Percentiles rank a stretch among this genome's conserved stretches.
phyloP scores from a whole-genome alignment of 1,140 invertebrate genomes.

The Caerostris darwini region DNA sequence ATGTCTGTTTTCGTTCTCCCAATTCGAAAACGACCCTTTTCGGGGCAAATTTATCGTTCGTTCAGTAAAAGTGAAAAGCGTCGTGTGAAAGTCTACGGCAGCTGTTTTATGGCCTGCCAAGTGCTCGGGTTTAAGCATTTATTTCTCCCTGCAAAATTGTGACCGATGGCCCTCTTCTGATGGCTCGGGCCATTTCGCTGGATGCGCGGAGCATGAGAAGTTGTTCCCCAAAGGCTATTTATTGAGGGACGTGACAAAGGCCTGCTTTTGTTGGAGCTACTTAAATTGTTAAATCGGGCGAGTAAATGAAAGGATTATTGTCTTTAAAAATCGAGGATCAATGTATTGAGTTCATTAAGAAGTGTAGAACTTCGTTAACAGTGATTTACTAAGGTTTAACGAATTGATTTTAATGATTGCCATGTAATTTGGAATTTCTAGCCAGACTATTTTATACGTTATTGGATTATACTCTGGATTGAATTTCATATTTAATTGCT shows the following conservation, averaged over 20 bases:
- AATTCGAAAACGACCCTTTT: background rate
- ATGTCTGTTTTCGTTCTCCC: background rate
- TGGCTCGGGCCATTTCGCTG: background rate
- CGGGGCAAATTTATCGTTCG: background rate
- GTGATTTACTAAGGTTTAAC: too few relatives aligned
- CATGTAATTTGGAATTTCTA: too few relatives aligned
- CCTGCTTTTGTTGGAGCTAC: background rate
- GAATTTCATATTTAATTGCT: too few relatives aligned
- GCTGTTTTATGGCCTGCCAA: constrained; percentile 2
- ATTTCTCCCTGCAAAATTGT: constrained; percentile 1
- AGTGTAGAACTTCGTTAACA: too few relatives aligned
- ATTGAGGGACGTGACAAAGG: background rate
- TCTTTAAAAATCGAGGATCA: too few relatives aligned
- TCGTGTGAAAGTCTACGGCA: background rate
- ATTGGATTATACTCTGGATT: too few relatives aligned
- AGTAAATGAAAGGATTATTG: too few relatives aligned
- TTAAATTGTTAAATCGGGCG: background rate
- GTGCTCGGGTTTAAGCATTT: background rate
- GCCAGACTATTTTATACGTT: too few relatives aligned
- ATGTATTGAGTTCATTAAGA: too few relatives aligned
- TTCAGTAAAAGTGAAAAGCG: background rate
- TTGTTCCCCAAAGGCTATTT: background rate
- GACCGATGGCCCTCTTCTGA: background rate
- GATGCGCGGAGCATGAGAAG: background rate
- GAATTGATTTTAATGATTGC: too few relatives aligned